Evolutionary conservation across 2,113 vertebrate genomes (phyloP).

Genomic region (Chiloscyllium plagiosum): DNA sequence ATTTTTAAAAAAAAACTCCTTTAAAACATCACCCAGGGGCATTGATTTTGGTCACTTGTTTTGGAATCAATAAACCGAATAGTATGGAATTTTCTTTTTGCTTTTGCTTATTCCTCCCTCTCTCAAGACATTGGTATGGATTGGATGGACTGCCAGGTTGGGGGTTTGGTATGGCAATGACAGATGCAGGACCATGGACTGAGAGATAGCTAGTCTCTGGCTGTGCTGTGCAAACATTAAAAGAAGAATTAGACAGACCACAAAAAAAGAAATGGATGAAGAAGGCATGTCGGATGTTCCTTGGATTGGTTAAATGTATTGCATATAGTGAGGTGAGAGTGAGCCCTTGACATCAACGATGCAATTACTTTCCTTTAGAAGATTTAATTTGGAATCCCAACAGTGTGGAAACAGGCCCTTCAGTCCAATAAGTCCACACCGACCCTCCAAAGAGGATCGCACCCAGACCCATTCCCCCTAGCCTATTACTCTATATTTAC

Average conservation of each 20-base stretch:
- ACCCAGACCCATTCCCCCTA: too few relatives aligned
- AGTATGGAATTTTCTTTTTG: neutral
- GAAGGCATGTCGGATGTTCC: neutral
- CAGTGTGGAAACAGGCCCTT: too few relatives aligned
- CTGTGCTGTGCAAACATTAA: neutral
- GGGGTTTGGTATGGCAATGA: neutral
- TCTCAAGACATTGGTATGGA: neutral
- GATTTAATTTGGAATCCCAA: too few relatives aligned
- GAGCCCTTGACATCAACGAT: too few relatives aligned
- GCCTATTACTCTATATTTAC: too few relatives aligned
- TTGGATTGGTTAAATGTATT: neutral
- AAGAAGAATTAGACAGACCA: neutral
- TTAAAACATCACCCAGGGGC: neutral
- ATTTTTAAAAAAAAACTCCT: too few relatives aligned
- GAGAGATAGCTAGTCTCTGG: too few relatives aligned
- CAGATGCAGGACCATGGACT: too few relatives aligned
- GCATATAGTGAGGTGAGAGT: neutral
- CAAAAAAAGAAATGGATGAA: neutral
- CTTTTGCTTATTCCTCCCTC: neutral
- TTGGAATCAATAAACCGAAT: neutral
- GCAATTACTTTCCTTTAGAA: too few relatives aligned
- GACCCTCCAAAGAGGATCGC: too few relatives aligned
- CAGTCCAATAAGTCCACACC: too few relatives aligned
- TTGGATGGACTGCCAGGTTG: neutral
- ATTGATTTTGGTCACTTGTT: neutral